Percentiles rank a stretch among this genome's conserved stretches.
Conservation (phyloP, 2,113 vertebrate species). For the Oceanodroma tethys region DNA sequence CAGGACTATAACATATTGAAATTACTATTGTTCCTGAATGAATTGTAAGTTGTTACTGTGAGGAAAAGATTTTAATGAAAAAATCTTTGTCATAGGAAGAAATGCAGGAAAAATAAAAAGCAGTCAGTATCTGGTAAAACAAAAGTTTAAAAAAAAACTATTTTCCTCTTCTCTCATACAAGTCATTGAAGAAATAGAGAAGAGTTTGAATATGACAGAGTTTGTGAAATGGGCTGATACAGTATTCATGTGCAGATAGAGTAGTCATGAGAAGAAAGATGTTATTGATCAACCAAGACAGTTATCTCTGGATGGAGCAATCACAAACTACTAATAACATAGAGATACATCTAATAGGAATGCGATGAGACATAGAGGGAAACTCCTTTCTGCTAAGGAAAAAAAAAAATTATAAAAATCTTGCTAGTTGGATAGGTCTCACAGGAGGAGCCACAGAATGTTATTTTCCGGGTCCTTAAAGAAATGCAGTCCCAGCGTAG, state of each 20-base stretch:
- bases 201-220: neutral
- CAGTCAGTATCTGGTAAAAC: neutral
- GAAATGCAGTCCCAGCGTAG: fast-evolving
- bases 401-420: neutral
- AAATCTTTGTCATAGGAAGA: neutral
- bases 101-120: neutral
- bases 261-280: neutral
- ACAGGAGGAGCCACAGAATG: neutral
- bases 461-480: neutral
- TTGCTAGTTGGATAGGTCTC: neutral
- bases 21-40: neutral
- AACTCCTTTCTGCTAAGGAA: neutral
- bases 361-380: neutral
- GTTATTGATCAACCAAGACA: neutral
- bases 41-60: neutral
- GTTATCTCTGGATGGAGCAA: neutral
- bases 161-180: neutral
- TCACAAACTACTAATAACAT: neutral
- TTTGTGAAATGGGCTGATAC: neutral
- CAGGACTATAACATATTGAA: neutral
- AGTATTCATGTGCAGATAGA: neutral
- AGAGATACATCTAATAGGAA: neutral
- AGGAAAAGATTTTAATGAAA: neutral
- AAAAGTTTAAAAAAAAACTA: neutral
- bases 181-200: neutral